These are phyloP conservation scores for Zapus hudsonius DNA, from an alignment of 2,113 vertebrate species.

Conservation along the genomic window DNA sequence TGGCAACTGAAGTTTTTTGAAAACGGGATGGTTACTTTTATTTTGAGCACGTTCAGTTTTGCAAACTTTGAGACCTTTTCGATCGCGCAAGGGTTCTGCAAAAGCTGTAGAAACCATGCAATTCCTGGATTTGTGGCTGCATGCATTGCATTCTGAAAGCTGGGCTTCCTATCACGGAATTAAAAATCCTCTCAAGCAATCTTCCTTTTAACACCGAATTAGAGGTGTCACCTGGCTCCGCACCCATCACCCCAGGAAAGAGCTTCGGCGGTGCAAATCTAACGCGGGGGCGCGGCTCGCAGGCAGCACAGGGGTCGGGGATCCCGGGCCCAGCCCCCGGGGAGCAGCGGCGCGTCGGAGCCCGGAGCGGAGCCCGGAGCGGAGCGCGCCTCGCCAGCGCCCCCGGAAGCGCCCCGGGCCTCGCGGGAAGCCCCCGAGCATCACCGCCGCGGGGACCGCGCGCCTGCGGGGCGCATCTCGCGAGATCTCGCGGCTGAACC, in stretches of 20 bases:
- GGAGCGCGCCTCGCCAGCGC: neutral
- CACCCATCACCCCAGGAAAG: neutral
- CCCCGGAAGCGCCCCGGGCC: constrained; percentile 38
- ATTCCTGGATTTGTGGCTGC: too few relatives aligned
- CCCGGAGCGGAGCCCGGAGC: too few relatives aligned
- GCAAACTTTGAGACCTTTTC: neutral
- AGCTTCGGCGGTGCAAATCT: neutral
- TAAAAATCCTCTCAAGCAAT: neutral
- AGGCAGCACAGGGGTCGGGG: too few relatives aligned
- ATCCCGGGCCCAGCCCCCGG: too few relatives aligned
- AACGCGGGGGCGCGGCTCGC: neutral
- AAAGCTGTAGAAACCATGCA: neutral
- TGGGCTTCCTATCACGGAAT: neutral
- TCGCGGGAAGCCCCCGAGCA: neutral
- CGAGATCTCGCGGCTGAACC: constrained; percentile 72
- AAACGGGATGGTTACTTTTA: neutral
- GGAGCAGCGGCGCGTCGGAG: too few relatives aligned
- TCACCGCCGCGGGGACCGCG: constrained; percentile 69
- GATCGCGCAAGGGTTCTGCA: neutral
- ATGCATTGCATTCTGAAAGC: neutral
- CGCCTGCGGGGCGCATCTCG: constrained; percentile 70
- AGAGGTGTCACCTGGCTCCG: neutral
- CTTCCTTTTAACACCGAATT: neutral
- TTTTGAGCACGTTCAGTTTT: neutral
- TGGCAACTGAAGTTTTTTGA: neutral